These are phyloP conservation scores for Girardinichthys multiradiatus DNA, from an alignment of 2,113 vertebrate genomes.

Conservation along the genomic window DNA sequence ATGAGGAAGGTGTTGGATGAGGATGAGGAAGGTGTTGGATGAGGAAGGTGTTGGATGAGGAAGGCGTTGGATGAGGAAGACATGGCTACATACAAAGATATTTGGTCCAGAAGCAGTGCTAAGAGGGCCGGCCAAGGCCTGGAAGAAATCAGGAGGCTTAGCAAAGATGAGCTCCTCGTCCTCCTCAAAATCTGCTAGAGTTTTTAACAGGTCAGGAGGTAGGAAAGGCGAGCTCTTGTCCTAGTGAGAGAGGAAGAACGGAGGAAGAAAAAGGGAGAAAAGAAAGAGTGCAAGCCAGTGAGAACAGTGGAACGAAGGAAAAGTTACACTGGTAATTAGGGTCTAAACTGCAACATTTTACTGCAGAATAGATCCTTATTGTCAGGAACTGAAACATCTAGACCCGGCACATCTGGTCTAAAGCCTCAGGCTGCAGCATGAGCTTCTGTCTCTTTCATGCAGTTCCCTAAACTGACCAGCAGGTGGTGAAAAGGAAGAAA, in stretches of 20 bases:
- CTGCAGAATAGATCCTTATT: no score
- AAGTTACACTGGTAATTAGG: slow-evolving; percentile 7
- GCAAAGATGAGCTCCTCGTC: slow-evolving; percentile 98
- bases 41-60: no score
- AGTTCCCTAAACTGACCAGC: slow-evolving; percentile 8
- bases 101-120: slow-evolving; percentile 96
- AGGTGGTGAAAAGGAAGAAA: not conserved
- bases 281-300: slow-evolving; percentile 52
- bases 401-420: not conserved
- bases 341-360: no score
- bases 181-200: slow-evolving; percentile 99
- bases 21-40: no score
- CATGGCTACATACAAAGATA: slow-evolving; percentile 96
- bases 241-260: slow-evolving; percentile 81
- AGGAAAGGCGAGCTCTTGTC: slow-evolving; percentile 99
- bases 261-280: slow-evolving; percentile 25
- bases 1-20: no score
- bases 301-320: slow-evolving; percentile 42
- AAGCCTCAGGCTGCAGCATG: no score
- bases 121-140: slow-evolving; percentile 95
- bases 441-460: not conserved
- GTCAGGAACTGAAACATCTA: not conserved
- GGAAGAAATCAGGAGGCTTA: slow-evolving; percentile 99
- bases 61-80: slow-evolving; percentile 23
- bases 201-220: slow-evolving; percentile 99